Base-by-base conservation (phyloP, 2,113 vertebrate species). In the Tragelaphus strepsiceros region DNA sequence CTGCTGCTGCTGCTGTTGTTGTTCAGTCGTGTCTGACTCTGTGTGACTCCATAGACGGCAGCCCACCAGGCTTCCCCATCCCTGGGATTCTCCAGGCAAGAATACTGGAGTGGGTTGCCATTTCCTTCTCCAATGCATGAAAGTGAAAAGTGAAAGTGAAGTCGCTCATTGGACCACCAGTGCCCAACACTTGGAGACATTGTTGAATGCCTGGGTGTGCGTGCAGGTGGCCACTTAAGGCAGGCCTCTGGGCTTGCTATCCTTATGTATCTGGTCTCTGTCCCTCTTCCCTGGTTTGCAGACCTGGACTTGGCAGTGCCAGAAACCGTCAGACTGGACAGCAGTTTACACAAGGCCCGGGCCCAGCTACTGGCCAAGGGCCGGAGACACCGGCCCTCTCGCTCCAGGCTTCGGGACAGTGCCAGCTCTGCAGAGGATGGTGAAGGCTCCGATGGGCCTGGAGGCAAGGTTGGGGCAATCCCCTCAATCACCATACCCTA, bases 321-420 rank as follows among this genome's bases (percentile, higher is more conserved):
- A 90, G 99, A 99, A 98, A 99, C 99, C 0, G 99, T 99, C 96
- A 99, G 99, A 90, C 98, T 99, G 98, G 99, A 99, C 97, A 99
- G 99, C 98, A 99, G 99, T 97, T 99, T 99, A 98, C 99, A 99
- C 98, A 99, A 99, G 98, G 99, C 99, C 92, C 99, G 99, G 0
- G 99, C 99, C 80, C 99, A 99, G 84, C 99, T 99, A 74, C 99
- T 99, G 14, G 98, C 99, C 98, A 99, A 99, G 93, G 97, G 99
- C 64, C 98, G 99, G 13, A 98, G 99, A 49, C 99, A 99, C 30
- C 99, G 99, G 8, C 99, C 99, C 0, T 99, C 99, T 6, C 99
- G 99, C 90, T 99, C 99, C 19, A 99, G 99, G 64, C 99, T 99
- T 97, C 99, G 99, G 35, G 99, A 99, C 98, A 99, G 99, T 32